Percentiles rank a stretch among this genome's conserved stretches.
Conservation (phyloP, 2,797 vertebrate genomes). For the Molossus molossus region DNA sequence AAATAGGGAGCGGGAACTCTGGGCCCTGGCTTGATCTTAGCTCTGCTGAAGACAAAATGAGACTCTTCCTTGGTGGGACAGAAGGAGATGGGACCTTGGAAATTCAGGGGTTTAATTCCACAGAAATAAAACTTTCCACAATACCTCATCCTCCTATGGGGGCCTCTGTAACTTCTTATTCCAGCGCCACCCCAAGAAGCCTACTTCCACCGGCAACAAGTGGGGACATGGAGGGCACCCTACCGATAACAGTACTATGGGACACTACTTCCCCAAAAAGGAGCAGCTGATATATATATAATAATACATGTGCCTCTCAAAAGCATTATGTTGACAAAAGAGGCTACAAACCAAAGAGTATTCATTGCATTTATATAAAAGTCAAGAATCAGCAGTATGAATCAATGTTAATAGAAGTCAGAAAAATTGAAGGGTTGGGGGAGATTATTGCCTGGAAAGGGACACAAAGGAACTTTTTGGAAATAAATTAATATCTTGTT, state of each 20-base stretch:
- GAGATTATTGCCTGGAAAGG: slow-evolving; percentile 10
- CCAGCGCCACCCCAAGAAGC: background rate
- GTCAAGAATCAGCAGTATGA: background rate
- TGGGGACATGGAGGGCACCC: background rate
- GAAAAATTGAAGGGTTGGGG: background rate
- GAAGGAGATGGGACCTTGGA: background rate
- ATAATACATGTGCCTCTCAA: background rate
- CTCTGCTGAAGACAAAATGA: background rate
- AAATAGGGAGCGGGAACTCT: background rate
- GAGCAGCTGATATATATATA: background rate
- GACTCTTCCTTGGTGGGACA: background rate
- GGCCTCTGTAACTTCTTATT: background rate
- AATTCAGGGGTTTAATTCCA: background rate
- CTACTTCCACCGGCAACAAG: background rate
- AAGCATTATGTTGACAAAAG: background rate
- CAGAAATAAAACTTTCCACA: background rate
- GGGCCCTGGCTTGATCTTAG: background rate
- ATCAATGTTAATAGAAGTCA: slow-evolving; percentile 41
- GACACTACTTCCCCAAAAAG: background rate
- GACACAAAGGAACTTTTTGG: background rate
- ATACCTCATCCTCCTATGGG: background rate
- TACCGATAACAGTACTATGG: background rate
- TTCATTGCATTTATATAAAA: slow-evolving; percentile 15
- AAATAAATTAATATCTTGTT: slow-evolving; percentile 60
- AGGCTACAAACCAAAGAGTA: background rate